These are phyloP conservation scores for Harlomillsia oculata DNA, from an alignment of 1,140 invertebrate genomes.

Conservation along the genomic window DNA sequence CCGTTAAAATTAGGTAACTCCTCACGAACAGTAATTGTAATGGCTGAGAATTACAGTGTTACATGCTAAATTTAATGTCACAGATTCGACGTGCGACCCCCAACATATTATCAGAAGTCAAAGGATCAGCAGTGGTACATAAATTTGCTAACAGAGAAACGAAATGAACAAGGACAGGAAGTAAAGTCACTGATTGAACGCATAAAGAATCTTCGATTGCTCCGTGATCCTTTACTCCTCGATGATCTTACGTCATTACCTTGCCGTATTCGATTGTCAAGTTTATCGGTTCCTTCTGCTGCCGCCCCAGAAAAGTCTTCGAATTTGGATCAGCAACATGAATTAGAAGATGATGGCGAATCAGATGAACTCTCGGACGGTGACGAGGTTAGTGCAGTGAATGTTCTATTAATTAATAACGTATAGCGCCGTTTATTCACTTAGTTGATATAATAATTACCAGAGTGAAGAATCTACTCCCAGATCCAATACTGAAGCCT, in stretches of 20 bases:
- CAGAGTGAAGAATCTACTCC: too few relatives aligned
- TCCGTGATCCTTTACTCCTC: background rate
- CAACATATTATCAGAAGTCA: slow-evolving; percentile 86
- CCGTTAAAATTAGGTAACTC: slow-evolving; percentile 50
- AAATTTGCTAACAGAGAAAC: slow-evolving; percentile 40
- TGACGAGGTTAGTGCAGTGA: too few relatives aligned
- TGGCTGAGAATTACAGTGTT: background rate
- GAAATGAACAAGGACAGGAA: slow-evolving; percentile 4
- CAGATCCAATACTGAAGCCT: too few relatives aligned
- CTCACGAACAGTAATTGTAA: background rate
- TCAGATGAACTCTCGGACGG: too few relatives aligned
- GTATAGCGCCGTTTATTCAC: too few relatives aligned
- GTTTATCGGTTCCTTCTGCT: background rate
- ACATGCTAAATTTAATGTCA: slow-evolving; percentile 23
- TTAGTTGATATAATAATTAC: too few relatives aligned
- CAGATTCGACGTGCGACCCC: slow-evolving; percentile 85
- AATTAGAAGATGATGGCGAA: background rate
- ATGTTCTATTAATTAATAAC: too few relatives aligned
- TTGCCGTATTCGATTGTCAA: background rate
- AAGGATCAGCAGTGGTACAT: slow-evolving; percentile 91
- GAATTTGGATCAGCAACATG: background rate
- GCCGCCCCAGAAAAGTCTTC: background rate
- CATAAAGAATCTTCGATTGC: background rate
- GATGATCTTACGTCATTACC: background rate
- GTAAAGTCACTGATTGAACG: slow-evolving; percentile 16